These are phyloP conservation scores for Catharus fuscescens DNA, from an alignment of 2,113 vertebrate species.

Conservation along the genomic window DNA sequence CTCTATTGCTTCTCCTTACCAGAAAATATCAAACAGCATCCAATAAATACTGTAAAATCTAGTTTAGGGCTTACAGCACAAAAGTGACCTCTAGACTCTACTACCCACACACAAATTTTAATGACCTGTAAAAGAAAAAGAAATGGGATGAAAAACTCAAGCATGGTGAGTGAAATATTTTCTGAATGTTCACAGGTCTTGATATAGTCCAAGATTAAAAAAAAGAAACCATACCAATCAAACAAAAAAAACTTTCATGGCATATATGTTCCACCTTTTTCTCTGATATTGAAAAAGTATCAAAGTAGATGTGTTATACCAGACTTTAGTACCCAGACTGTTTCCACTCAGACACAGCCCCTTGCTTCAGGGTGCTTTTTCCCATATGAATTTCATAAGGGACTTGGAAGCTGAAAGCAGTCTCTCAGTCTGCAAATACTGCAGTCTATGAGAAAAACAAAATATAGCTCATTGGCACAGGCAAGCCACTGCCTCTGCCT, in stretches of 20 bases:
- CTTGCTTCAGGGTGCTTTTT: not conserved
- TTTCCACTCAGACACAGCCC: not conserved
- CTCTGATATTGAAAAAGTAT: not conserved
- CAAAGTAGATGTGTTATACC: not conserved
- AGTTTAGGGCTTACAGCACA: not conserved
- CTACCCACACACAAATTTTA: not conserved
- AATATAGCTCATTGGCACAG: not conserved
- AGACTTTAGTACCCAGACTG: not conserved
- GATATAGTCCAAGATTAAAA: not conserved
- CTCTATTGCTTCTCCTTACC: not conserved
- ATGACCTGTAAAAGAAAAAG: not conserved
- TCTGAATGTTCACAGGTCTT: not conserved
- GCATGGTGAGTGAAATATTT: not conserved
- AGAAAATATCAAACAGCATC: not conserved
- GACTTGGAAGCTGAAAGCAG: not conserved
- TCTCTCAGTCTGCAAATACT: not conserved
- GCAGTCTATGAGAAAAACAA: not conserved
- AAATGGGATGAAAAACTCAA: not conserved
- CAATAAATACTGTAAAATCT: not conserved
- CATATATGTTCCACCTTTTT: not conserved
- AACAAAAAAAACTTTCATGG: not conserved
- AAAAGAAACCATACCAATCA: not conserved
- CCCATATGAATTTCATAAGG: not conserved
- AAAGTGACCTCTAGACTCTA: not conserved
- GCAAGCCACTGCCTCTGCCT: not conserved